Conservation (phyloP, 64 coral and sea anemone genomes). For the Montipora capricornis region DNA sequence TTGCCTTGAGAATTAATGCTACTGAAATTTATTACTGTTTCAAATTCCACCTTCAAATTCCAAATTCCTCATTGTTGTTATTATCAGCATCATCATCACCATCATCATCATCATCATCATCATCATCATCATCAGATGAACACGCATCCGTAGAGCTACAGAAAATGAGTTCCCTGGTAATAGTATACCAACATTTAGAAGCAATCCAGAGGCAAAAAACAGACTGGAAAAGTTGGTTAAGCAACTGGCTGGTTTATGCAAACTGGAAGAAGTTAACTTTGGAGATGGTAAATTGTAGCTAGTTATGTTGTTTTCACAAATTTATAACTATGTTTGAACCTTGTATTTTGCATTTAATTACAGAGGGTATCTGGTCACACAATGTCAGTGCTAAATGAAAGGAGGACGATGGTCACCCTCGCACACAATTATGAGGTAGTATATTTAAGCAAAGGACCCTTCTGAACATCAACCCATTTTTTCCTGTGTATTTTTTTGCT, state of each 20-base stretch:
- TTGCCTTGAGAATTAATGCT: background rate
- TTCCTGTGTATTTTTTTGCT: no score
- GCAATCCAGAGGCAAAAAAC: background rate
- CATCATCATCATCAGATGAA: background rate
- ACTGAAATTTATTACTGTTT: background rate
- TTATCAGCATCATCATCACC: background rate
- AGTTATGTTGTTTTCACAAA: no score
- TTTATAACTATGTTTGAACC: background rate
- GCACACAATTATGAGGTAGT: conserved; percentile 25
- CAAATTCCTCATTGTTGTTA: background rate
- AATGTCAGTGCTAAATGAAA: conserved; percentile 55
- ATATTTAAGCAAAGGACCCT: no score
- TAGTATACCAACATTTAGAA: conserved; percentile 14
- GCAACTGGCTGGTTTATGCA: background rate
- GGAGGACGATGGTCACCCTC: conserved; percentile 53
- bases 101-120: background rate
- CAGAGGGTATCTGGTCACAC: conserved; percentile 63
- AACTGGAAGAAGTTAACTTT: conserved; percentile 5
- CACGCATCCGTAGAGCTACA: background rate
- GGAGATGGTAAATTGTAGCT: conserved; percentile 12
- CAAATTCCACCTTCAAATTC: background rate
- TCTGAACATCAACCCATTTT: no score
- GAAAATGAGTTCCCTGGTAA: conserved; percentile 19
- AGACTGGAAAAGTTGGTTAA: background rate
- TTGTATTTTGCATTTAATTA: background rate